Evolutionary conservation across 2,113 vertebrate genomes (phyloP).

Genomic region (Nansenia antarctica): DNA sequence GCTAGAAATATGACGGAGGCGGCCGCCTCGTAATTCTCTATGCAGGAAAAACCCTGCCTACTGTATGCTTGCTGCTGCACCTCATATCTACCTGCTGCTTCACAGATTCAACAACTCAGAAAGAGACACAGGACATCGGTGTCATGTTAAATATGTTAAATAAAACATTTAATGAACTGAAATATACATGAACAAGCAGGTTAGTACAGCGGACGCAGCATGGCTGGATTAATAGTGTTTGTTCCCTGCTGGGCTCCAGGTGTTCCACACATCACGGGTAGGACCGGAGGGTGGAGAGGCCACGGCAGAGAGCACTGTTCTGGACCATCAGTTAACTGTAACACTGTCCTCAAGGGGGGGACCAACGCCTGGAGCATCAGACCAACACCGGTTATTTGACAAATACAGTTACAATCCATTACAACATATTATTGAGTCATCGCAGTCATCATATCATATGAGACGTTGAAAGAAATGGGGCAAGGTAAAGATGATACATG

Average conservation of each 20-base stretch:
- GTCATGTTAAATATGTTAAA: not conserved
- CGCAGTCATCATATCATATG: too few species aligned
- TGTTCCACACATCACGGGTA: not conserved
- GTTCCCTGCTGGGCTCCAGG: not conserved
- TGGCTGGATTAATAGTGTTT: not conserved
- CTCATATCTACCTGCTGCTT: too few species aligned
- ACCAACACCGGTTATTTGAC: not conserved
- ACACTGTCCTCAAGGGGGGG: too few species aligned
- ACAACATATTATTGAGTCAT: conserved; percentile 11
- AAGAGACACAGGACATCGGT: not conserved
- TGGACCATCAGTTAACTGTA: too few species aligned
- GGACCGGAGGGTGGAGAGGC: not conserved
- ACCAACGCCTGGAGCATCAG: not conserved
- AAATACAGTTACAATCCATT: not conserved
- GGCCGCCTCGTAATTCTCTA: too few species aligned
- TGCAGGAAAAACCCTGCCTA: too few species aligned
- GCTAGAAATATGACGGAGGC: too few species aligned
- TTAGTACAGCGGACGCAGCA: too few species aligned
- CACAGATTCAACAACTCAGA: too few species aligned
- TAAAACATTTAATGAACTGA: not conserved
- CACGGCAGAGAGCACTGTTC: too few species aligned
- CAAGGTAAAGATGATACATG: conserved; percentile 6
- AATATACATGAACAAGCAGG: not conserved
- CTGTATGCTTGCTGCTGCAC: too few species aligned
- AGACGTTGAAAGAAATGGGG: not conserved